Percentiles rank a stretch among this genome's conserved stretches.
These are phyloP conservation scores for Xiphias gladius DNA, from an alignment of 2,113 vertebrate genomes.

Conservation along the genomic window DNA sequence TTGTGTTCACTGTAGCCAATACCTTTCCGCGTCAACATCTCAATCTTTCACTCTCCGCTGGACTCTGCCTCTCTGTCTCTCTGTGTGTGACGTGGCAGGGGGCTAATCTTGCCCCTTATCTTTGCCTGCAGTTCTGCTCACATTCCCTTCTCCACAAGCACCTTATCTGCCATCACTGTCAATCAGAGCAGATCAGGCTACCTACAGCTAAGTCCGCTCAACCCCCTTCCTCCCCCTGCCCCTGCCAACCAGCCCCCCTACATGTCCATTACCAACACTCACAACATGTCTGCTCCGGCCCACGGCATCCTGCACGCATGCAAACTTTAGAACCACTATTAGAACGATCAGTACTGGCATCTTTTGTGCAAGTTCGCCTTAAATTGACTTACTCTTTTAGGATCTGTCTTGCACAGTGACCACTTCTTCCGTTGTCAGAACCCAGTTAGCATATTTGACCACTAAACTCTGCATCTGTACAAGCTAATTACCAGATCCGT, in stretches of 20 bases:
- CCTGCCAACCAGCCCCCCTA: constrained; percentile 21
- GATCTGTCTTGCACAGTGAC: constrained; percentile 2
- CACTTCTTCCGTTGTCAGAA: neutral
- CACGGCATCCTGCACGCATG: constrained; percentile 15
- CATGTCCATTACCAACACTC: constrained; percentile 50
- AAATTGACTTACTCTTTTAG: neutral
- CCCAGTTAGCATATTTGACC: constrained; percentile 44
- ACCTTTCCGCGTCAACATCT: constrained; percentile 71
- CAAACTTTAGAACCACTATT: neutral
- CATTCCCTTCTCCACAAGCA: constrained; percentile 72
- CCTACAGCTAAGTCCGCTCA: constrained; percentile 75
- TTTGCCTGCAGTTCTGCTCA: constrained; percentile 80
- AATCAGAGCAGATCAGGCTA: constrained; percentile 83
- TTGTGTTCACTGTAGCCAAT: constrained; percentile 68
- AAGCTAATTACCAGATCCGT: constrained; percentile 53
- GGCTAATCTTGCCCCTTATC: constrained; percentile 84
- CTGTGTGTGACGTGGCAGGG: constrained; percentile 68
- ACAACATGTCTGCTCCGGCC: neutral
- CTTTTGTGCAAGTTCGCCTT: neutral
- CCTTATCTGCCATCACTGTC: constrained; percentile 85
- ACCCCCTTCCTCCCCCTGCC: constrained; percentile 31
- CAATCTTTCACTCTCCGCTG: constrained; percentile 69
- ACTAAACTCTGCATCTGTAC: constrained; percentile 43
- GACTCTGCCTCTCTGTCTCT: constrained; percentile 45
- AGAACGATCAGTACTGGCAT: neutral